A percentile compares a stretch with the other conserved stretches of the same genome.
Evolutionary conservation across 1,140 invertebrate species (phyloP).

Genomic region (Laupala kohalensis): DNA sequence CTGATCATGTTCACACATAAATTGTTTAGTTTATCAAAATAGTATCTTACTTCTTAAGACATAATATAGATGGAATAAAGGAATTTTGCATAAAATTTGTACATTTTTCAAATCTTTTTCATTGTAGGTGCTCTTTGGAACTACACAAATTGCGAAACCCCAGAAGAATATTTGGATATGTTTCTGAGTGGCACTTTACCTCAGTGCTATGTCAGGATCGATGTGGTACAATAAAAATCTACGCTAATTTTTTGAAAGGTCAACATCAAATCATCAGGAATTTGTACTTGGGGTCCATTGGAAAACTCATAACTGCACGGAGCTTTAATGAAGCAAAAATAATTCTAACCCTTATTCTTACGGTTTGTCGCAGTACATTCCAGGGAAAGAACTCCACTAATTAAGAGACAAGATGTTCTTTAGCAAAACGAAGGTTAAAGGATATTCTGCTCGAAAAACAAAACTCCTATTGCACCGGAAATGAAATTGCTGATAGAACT

Average conservation of each 20-base stretch:
- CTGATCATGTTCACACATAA: too few species aligned
- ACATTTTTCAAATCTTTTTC: background rate
- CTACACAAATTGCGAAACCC: background rate
- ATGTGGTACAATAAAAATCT: background rate
- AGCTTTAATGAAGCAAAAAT: background rate
- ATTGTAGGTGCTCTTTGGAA: background rate
- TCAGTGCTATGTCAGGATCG: background rate
- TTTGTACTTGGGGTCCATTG: background rate
- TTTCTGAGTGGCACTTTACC: background rate
- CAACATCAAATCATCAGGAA: background rate
- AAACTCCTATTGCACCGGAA: too few species aligned
- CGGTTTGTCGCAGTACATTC: background rate
- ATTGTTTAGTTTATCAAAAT: too few species aligned
- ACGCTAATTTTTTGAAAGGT: background rate
- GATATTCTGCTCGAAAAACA: background rate
- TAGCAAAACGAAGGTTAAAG: background rate
- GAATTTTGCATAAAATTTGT: background rate
- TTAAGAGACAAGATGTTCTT: background rate
- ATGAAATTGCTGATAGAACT: too few species aligned
- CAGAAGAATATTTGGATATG: background rate
- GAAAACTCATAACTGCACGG: background rate
- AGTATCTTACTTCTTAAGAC: background rate
- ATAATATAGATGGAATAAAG: background rate
- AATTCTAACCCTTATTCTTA: background rate
- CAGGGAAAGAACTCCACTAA: background rate